phyloP scores from a whole-genome alignment of 2,888 invertebrate genomes.

The Habroteleia sp. region DNA sequence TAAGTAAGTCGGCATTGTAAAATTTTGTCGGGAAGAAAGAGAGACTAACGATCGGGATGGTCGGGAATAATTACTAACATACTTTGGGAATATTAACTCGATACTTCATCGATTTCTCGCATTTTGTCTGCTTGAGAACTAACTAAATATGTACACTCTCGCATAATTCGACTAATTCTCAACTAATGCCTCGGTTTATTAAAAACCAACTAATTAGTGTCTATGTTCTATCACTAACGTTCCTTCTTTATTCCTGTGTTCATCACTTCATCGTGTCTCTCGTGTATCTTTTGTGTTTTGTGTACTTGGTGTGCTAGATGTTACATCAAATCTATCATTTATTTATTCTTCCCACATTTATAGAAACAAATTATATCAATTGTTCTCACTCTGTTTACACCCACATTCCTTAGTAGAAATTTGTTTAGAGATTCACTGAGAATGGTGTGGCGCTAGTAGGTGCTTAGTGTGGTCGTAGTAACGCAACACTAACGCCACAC shows the following conservation, averaged over 20 bases:
- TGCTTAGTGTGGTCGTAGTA: too few species aligned
- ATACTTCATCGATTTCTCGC: slow-evolving; percentile 58
- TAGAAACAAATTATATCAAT: slow-evolving; percentile 33
- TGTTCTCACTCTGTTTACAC: slow-evolving; percentile 10
- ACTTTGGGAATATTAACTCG: slow-evolving; percentile 46
- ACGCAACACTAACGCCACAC: too few species aligned
- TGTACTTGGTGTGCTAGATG: slow-evolving; percentile 60
- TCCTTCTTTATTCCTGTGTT: slow-evolving; percentile 61
- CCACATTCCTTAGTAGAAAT: too few species aligned
- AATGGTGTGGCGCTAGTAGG: too few species aligned
- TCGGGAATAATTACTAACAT: slow-evolving; percentile 61
- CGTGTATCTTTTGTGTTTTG: slow-evolving; percentile 57
- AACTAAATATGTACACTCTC: slow-evolving; percentile 52
- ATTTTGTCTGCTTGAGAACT: slow-evolving; percentile 53
- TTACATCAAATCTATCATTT: slow-evolving; percentile 50
- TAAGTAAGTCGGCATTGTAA: slow-evolving; percentile 80
- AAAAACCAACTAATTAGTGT: slow-evolving; percentile 33
- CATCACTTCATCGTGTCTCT: slow-evolving; percentile 62
- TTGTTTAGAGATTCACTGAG: slow-evolving; percentile 4
- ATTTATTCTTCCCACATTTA: slow-evolving; percentile 42
- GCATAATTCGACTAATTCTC: slow-evolving; percentile 43
- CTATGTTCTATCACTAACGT: slow-evolving; percentile 41
- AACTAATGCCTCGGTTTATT: slow-evolving; percentile 26
- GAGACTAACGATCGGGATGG: slow-evolving; percentile 66
- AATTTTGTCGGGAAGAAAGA: slow-evolving; percentile 74